Conservation (phyloP, 1,140 invertebrate genomes). For the Musca domestica region DNA sequence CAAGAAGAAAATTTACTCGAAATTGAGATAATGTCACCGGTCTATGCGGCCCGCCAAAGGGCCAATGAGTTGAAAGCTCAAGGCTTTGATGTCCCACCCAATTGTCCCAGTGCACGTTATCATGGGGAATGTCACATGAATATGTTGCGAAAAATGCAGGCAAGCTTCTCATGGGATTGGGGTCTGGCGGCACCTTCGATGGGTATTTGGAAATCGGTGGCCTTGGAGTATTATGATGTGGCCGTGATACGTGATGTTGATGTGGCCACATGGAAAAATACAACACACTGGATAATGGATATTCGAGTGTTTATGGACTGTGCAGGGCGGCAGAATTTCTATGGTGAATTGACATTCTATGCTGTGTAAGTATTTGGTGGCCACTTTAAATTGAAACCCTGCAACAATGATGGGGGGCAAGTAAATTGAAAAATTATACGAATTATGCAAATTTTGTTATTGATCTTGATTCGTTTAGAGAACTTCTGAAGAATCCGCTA, state of each 20-base stretch:
- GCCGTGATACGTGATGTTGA: constrained; percentile 59
- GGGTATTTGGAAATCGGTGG: constrained; percentile 74
- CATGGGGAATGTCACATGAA: constrained; percentile 94
- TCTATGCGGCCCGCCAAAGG: constrained; percentile 63
- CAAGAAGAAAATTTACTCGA: constrained; percentile 65
- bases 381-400: neutral
- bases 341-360: constrained; percentile 44
- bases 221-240: constrained; percentile 59
- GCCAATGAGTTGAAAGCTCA: constrained; percentile 59
- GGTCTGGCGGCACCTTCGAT: constrained; percentile 91
- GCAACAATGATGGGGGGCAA: neutral
- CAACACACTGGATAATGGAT: constrained; percentile 54
- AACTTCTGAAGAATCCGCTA: constrained; percentile 40
- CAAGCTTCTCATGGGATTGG: constrained; percentile 98
- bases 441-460: neutral
- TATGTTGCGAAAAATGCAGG: constrained; percentile 94
- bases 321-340: constrained; percentile 37
- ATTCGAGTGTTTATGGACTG: constrained; percentile 59
- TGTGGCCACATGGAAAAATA: constrained; percentile 47
- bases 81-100: constrained; percentile 69
- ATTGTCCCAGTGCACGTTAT: constrained; percentile 73
- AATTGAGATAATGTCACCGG: constrained; percentile 74
- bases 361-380: constrained; percentile 46
- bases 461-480: constrained; percentile 32
- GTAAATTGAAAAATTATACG: neutral